Evolutionary conservation across 2,888 invertebrate species (phyloP).

Genomic region (Pammene fasciana): DNA sequence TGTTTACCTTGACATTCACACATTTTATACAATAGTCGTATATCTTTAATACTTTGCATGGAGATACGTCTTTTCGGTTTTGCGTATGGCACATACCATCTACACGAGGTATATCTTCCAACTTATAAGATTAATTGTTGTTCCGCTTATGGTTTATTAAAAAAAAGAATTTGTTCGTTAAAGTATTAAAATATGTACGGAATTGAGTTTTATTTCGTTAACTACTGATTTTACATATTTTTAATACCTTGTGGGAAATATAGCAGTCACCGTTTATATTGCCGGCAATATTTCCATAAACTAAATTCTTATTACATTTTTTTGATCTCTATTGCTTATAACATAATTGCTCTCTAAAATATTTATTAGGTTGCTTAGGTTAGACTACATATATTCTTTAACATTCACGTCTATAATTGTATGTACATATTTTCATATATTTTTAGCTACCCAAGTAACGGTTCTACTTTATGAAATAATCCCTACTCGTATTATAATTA

Average conservation of each 20-base stretch:
- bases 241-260: background rate
- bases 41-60: background rate
- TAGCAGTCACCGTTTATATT: background rate
- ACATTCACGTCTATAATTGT: too few species aligned
- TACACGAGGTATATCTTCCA: background rate
- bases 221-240: background rate
- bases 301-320: too few species aligned
- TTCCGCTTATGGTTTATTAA: conserved; percentile 11
- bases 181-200: background rate
- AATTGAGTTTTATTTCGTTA: background rate
- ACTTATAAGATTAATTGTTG: conserved; percentile 13
- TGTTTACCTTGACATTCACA: conserved; percentile 17
- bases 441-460: too few species aligned
- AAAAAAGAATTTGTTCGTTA: background rate
- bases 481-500: too few species aligned
- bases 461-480: too few species aligned
- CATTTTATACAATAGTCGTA: conserved; percentile 3
- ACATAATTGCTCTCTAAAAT: too few species aligned
- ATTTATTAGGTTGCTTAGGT: too few species aligned
- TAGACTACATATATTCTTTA: too few species aligned
- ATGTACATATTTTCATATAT: too few species aligned
- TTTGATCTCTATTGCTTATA: too few species aligned
- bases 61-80: background rate
- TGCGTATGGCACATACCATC: background rate
- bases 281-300: background rate